Evolutionary conservation across 2,797 vertebrate species (phyloP).

Genomic region (Gorsachius magnificus): DNA sequence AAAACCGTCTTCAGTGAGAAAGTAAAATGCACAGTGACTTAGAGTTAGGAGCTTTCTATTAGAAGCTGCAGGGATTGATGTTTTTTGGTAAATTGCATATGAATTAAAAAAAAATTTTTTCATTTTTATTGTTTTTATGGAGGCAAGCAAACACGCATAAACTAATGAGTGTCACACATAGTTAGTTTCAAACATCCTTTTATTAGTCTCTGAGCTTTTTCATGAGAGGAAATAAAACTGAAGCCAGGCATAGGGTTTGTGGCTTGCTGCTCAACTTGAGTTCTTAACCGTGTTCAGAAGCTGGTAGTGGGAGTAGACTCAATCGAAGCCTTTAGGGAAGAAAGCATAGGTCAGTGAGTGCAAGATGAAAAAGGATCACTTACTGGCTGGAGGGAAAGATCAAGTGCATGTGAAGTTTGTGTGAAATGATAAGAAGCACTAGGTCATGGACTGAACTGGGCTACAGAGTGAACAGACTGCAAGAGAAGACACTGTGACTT

Average conservation of each 20-base stretch:
- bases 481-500: not conserved
- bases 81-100: not conserved
- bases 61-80: not conserved
- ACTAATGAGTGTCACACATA: fast-evolving
- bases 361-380: not conserved
- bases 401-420: not conserved
- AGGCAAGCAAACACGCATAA: not conserved
- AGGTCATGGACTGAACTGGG: not conserved
- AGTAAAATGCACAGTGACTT: not conserved
- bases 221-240: not conserved
- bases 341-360: not conserved
- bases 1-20: not conserved
- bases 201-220: not conserved
- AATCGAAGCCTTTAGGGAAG: not conserved
- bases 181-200: not conserved
- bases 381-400: not conserved
- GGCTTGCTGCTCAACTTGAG: not conserved
- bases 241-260: not conserved
- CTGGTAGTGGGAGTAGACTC: not conserved
- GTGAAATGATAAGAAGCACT: not conserved
- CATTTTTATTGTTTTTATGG: not conserved
- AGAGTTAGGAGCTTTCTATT: not conserved
- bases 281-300: not conserved
- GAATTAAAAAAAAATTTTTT: not conserved
- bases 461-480: not conserved